Percentiles rank a stretch among this genome's conserved stretches.
Evolutionary conservation across 1,140 invertebrate genomes (phyloP).

Genomic region (Zaprionus vittiger): DNA sequence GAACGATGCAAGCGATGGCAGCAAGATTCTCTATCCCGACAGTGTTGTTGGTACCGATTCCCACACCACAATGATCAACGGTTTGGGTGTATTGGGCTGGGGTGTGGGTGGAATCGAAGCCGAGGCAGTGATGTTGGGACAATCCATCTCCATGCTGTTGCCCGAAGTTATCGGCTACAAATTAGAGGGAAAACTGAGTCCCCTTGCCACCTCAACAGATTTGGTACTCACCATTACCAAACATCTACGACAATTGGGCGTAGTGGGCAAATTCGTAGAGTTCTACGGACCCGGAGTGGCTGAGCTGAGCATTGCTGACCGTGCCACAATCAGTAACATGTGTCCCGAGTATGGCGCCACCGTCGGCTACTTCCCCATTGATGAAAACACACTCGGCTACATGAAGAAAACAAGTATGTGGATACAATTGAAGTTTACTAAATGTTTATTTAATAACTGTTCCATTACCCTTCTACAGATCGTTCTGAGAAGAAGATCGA

Average conservation of each 20-base stretch:
- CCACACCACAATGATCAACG: constrained; percentile 99
- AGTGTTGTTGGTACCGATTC: constrained; percentile 99
- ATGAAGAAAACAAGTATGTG: constrained; percentile 93
- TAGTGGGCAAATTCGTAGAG: constrained; percentile 99
- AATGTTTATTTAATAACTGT: background rate
- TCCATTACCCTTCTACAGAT: constrained; percentile 86
- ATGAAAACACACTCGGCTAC: constrained; percentile 93
- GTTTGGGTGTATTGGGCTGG: constrained; percentile 92
- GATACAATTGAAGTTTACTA: background rate
- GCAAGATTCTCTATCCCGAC: constrained; percentile 92
- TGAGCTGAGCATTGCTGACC: constrained; percentile 96
- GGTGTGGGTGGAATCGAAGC: constrained; percentile 91
- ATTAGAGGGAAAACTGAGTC: constrained; percentile 91
- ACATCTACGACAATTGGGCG: constrained; percentile 96
- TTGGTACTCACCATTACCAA: constrained; percentile 99
- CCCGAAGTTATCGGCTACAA: constrained; percentile 98
- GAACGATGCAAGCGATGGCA: constrained; percentile 84
- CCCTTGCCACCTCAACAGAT: constrained; percentile 98
- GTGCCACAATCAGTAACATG: constrained; percentile 98
- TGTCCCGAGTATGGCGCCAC: constrained; percentile 99
- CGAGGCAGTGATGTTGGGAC: constrained; percentile 96
- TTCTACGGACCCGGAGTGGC: constrained; percentile 97
- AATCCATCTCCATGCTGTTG: constrained; percentile 97
- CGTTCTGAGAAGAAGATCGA: constrained; percentile 92
- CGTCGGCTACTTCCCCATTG: constrained; percentile 97